Conservation (phyloP, 2,113 vertebrate genomes). For the Rhadina sibilatrix region DNA sequence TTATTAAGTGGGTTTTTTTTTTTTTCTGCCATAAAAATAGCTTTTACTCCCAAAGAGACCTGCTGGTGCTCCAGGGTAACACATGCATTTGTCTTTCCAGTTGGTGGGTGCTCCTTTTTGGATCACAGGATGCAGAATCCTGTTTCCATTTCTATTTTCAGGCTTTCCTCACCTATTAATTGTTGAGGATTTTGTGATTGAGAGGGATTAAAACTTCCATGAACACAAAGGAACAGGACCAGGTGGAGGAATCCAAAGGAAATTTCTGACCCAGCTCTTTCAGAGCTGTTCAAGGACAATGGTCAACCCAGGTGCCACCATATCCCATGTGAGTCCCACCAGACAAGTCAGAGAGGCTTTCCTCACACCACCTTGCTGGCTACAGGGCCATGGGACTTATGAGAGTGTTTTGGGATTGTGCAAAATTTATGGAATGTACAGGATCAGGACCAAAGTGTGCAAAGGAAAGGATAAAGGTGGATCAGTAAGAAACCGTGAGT, state of each 20-base stretch:
- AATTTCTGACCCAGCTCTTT: neutral
- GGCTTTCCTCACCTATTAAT: neutral
- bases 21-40: neutral
- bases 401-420: neutral
- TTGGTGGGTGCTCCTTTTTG: neutral
- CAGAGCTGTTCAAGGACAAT: neutral
- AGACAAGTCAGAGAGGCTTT: neutral
- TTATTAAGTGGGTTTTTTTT: neutral
- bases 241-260: neutral
- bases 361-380: neutral
- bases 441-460: neutral
- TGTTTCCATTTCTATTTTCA: neutral
- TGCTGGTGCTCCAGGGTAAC: neutral
- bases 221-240: neutral
- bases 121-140: neutral
- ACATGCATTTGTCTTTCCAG: neutral
- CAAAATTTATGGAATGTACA: neutral
- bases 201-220: neutral
- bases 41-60: neutral
- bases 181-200: neutral
- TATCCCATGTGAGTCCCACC: neutral
- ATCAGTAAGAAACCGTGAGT: neutral
- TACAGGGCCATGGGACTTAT: neutral
- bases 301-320: neutral
- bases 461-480: neutral